These are phyloP conservation scores for Ganaspis brasiliensis DNA, from an alignment of 2,888 invertebrate genomes.

Conservation along the genomic window DNA sequence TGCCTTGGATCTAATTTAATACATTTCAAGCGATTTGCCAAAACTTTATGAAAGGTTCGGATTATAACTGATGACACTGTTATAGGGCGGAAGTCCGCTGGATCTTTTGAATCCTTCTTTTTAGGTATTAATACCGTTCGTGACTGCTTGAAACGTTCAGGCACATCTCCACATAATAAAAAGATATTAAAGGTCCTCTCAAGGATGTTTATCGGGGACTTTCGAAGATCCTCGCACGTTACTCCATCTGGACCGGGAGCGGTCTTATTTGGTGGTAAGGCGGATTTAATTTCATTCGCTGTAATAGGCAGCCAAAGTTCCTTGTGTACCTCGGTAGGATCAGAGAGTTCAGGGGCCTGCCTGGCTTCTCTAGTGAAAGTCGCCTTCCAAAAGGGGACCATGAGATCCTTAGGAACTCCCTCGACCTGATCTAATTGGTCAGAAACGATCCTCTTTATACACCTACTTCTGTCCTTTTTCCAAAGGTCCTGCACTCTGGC, in stretches of 20 bases:
- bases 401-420: too few species aligned
- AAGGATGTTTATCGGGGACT: conserved; percentile 46
- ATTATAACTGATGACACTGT: conserved; percentile 47
- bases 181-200: conserved; percentile 56
- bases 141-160: neutral
- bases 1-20: conserved; percentile 55
- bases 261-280: conserved; percentile 32
- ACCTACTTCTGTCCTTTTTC: too few species aligned
- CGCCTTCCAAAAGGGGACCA: too few species aligned
- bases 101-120: neutral
- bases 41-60: conserved; percentile 22
- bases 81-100: conserved; percentile 46
- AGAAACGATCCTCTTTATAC: too few species aligned
- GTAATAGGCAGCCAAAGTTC: conserved; percentile 50
- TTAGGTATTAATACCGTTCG: conserved; percentile 47
- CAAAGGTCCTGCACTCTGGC: too few species aligned
- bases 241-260: conserved; percentile 61
- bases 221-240: conserved; percentile 43
- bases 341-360: too few species aligned
- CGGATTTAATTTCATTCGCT: conserved; percentile 37
- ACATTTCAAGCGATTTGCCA: neutral
- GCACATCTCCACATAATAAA: neutral
- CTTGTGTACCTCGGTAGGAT: too few species aligned
- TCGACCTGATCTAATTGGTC: too few species aligned
- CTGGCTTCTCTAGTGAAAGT: too few species aligned